phyloP scores from a whole-genome alignment of 2,797 vertebrate genomes.

The Myripristis murdjan region DNA sequence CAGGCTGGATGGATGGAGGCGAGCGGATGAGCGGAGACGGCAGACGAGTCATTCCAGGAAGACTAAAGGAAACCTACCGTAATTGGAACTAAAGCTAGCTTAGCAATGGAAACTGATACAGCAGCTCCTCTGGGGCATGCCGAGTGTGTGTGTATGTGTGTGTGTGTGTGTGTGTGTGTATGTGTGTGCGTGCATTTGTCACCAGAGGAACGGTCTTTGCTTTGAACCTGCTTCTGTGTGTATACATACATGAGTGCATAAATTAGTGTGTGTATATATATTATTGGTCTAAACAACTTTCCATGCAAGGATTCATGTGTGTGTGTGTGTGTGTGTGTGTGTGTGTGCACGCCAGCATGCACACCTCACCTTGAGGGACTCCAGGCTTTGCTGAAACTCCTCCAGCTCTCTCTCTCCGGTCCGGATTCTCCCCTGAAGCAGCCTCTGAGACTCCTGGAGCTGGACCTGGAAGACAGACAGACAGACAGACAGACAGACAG shows the following conservation, averaged over 20 bases:
- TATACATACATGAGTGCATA: too few relatives aligned
- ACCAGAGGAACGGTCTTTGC: too few relatives aligned
- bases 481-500: not conserved
- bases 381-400: constrained; percentile 75
- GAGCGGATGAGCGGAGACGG: not conserved
- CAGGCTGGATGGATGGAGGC: not conserved
- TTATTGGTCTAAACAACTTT: too few relatives aligned
- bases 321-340: too few relatives aligned
- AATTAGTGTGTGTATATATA: too few relatives aligned
- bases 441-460: constrained; percentile 74
- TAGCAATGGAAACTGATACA: constrained; percentile 39
- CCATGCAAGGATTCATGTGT: too few relatives aligned
- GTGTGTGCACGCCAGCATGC: too few relatives aligned
- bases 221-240: too few relatives aligned
- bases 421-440: constrained; percentile 66
- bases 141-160: constrained; percentile 5
- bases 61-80: constrained; percentile 22
- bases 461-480: constrained; percentile 57
- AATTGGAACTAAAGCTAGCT: constrained; percentile 24
- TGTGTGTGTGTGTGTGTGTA: constrained; percentile 19
- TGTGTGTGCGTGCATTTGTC: constrained; percentile 16
- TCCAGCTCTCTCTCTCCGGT: constrained; percentile 68
- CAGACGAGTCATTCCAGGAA: constrained; percentile 19
- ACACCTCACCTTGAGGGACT: constrained; percentile 77
- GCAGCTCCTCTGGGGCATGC: not conserved